Base-by-base conservation (phyloP, 2,797 vertebrate species). In the Chrysolophus pictus region DNA sequence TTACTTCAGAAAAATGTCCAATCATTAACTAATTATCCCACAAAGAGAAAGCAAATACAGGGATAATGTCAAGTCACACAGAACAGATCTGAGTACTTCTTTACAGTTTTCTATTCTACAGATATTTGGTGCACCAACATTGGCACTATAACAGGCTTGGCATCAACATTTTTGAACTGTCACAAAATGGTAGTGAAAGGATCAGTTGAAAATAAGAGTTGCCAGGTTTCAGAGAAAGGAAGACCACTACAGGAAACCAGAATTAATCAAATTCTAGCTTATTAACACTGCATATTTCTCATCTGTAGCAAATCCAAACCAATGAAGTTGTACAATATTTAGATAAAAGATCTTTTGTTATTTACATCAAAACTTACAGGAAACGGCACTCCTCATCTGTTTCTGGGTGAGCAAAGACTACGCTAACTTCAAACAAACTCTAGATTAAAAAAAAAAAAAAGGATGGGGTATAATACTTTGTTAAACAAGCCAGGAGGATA, bases 301-400 rank as follows among this genome's bases (percentile, higher is more conserved):
- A 71, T 88, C 71, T 88, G 74, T 76, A 88, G 91, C 69, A 93
- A 93, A 97, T 94, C 80, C 88, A 88, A 76, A 94, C 86, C 80
- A 94, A 96, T 71, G 83, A 37, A 6, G 46, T 95, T 93, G 95
- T 75, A 94, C 92, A 94, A 96, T 55, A 73, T n/a, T 93, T 77
- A 92, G 94, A 96, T 95, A 93, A 89, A 18, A 91, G 75, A 96
- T 94, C 87, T 78, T 90, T 39, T 84, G 79, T 91, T 96, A 88
- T 85, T 96, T 96, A 94, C 12, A 28, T 62, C 68, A 88, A 94
- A 94, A 98, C 99, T 98, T 98, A 99, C 99, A 99, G 98, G 97
- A 99, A 99, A 97, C 98, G 98, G 96, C 99, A 99, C 97, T 99
- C 99, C 24, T 97, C 95, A 2, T 99, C 98, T 14, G 99, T 99